Percentiles rank a stretch among this genome's conserved stretches.
phyloP scores from a whole-genome alignment of 2,113 vertebrate genomes.

The Scartelaos histophorus region DNA sequence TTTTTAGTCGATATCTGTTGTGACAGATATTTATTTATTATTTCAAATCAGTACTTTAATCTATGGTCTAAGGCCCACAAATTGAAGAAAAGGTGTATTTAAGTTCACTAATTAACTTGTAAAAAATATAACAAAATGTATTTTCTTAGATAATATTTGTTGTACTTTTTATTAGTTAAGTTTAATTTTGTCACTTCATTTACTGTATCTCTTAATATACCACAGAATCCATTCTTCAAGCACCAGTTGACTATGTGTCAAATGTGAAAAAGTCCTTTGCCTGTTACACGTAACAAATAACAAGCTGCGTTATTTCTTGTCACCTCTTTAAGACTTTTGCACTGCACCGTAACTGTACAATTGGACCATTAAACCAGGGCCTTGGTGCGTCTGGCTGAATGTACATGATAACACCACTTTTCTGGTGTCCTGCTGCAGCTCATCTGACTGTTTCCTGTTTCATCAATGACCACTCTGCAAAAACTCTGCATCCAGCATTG shows the following conservation, averaged over 20 bases:
- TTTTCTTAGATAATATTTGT: not conserved
- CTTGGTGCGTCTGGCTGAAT: conserved; percentile 47
- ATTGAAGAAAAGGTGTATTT: not conserved
- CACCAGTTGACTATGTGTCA: not conserved
- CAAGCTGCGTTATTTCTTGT: not conserved
- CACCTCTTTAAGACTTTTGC: not conserved
- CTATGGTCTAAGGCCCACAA: no score
- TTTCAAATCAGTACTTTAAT: not conserved
- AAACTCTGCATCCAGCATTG: not conserved
- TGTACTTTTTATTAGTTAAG: not conserved
- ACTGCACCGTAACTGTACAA: conserved; percentile 36
- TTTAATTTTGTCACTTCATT: not conserved
- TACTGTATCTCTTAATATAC: conserved; percentile 21
- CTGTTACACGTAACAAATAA: not conserved
- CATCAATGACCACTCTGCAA: conserved; percentile 22
- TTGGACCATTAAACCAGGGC: conserved; percentile 39
- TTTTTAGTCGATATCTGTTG: not conserved
- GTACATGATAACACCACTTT: conserved; percentile 48
- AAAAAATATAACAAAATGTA: not conserved
- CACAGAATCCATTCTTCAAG: not conserved
- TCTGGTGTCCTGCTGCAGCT: conserved; percentile 59
- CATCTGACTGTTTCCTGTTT: conserved; percentile 59
- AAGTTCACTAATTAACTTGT: not conserved
- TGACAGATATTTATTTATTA: not conserved
- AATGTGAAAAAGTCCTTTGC: not conserved